Conservation (phyloP, 2,888 invertebrate genomes). For the Morinoia aosen region DNA sequence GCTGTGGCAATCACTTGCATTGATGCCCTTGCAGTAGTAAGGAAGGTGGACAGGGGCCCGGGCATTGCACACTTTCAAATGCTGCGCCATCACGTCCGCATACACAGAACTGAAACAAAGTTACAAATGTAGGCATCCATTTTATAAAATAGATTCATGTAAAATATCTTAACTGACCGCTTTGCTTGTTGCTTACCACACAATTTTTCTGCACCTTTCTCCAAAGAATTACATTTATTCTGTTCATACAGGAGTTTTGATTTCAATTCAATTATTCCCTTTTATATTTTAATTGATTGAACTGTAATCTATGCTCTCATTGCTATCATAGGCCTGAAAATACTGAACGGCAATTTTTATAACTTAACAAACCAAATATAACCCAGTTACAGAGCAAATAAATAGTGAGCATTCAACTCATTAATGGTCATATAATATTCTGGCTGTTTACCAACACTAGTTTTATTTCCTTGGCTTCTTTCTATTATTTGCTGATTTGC, state of each 20-base stretch:
- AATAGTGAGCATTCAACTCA: no score
- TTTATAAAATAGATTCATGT: background rate
- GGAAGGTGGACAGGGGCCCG: constrained; percentile 43
- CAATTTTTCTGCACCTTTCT: background rate
- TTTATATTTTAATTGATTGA: background rate
- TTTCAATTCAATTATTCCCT: background rate
- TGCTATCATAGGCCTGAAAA: no score
- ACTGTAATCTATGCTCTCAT: background rate
- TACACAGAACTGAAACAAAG: constrained; percentile 60
- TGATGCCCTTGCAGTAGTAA: constrained; percentile 55
- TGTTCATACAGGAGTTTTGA: background rate
- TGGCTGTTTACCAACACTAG: no score
- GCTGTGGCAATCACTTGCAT: background rate
- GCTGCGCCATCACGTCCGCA: constrained; percentile 58
- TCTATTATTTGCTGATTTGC: no score
- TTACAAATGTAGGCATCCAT: no score
- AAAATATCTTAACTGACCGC: background rate
- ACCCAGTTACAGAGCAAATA: no score
- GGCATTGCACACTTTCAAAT: constrained; percentile 63
- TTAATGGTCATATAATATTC: no score
- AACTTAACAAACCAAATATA: no score
- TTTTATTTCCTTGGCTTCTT: no score
- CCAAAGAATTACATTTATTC: background rate
- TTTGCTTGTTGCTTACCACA: no score
- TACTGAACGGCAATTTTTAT: no score